Evolutionary conservation across 2,888 invertebrate species (phyloP).

Genomic region (Lasioglossum malachurum): DNA sequence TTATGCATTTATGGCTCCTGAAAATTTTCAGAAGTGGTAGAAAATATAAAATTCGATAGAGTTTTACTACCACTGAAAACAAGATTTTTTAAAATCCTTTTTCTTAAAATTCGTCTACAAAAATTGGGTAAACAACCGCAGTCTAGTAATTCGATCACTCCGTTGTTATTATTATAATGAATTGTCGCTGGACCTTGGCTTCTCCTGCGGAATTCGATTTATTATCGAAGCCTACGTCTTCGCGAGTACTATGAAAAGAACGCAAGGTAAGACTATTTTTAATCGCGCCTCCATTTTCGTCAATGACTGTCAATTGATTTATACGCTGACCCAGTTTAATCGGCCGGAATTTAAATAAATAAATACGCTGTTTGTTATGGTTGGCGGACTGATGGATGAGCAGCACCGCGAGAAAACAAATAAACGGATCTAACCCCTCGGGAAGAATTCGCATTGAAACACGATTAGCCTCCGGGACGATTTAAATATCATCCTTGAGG

Average conservation of each 20-base stretch:
- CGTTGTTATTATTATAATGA: not conserved
- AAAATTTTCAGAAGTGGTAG: too few species aligned
- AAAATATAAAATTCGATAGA: too few species aligned
- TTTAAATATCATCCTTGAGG: not conserved
- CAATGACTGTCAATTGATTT: not conserved
- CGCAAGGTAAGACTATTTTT: not conserved
- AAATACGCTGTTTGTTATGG: constrained; percentile 1
- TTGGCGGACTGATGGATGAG: not conserved
- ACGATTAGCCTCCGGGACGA: not conserved
- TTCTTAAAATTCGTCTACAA: too few species aligned
- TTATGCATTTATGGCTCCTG: too few species aligned
- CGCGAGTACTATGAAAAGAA: not conserved
- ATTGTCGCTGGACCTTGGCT: not conserved
- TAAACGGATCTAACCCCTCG: not conserved
- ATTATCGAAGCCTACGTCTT: not conserved
- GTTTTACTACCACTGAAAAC: too few species aligned
- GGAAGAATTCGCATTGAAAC: not conserved
- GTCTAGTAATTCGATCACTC: not conserved
- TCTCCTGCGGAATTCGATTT: not conserved
- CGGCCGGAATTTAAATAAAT: constrained; percentile 5
- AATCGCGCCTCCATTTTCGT: not conserved
- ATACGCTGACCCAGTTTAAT: constrained; percentile 19
- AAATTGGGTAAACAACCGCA: too few species aligned
- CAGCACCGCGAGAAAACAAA: not conserved
- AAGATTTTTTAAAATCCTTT: too few species aligned